Conservation (phyloP, 2,113 vertebrate genomes). For the Rhegmatorhina hoffmannsi region DNA sequence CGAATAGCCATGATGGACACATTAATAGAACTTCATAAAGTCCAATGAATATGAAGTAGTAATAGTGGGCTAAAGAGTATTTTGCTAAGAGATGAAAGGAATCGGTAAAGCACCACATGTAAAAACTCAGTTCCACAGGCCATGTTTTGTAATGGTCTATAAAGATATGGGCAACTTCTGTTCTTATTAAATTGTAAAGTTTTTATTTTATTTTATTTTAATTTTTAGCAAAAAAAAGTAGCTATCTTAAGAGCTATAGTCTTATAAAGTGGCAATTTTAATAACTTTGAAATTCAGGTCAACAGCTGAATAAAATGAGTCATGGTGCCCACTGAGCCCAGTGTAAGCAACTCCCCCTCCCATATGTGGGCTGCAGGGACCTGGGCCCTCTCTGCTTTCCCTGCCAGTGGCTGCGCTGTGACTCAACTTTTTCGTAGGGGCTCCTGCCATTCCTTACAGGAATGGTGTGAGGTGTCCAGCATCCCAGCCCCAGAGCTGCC, state of each 20-base stretch:
- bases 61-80: not conserved
- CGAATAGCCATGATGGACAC: not conserved
- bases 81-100: not conserved
- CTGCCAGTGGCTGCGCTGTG: not conserved
- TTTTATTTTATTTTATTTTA: no score
- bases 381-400: not conserved
- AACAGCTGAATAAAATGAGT: not conserved
- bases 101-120: not conserved
- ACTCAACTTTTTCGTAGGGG: not conserved
- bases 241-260: not conserved
- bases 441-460: not conserved
- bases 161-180: not conserved
- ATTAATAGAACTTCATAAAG: not conserved
- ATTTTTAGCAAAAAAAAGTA: not conserved
- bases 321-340: fast-evolving
- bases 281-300: not conserved
- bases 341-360: not conserved
- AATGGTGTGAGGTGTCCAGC: not conserved
- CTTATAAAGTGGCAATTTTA: not conserved
- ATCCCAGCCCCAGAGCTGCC: not conserved
- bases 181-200: not conserved
- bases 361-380: fast-evolving
- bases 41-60: not conserved
- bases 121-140: not conserved
- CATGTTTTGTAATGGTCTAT: not conserved